Evolutionary conservation across 2,888 invertebrate species (phyloP), one percentile per base, ranked within the genome.

Genomic region (Xanthorhoe spadicearia): DNA sequence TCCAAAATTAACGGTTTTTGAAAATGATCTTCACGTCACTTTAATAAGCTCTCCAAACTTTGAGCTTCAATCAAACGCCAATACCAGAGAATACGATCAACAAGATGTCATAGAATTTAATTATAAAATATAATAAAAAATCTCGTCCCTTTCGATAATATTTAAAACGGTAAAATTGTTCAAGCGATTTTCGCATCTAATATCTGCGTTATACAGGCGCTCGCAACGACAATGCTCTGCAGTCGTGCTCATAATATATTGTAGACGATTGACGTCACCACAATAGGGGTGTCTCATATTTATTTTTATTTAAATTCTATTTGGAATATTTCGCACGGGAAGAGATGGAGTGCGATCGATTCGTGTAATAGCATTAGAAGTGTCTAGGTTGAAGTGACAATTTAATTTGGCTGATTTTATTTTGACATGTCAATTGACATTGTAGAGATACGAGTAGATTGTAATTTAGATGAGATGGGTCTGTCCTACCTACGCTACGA

Each of bases 91-190:
- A 84, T 80, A 82, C 83, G 83, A 84, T 81, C 82, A 81, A 83
- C 86, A 87, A 86, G 88, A 89, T 92, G 92, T 90, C 92, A 91
- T 90, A 86, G 84, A 89, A 91, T 92, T 93, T 92, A 93, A 93
- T 93, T 93, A 92, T 90, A 90, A 74, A 91, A 91, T 89, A 92
- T 92, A 90, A 90, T 91, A 92, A 89, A 83, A 89, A 48, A 86
- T 81, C 86, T 84, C 85, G 89, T 87, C 92, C 91, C 90, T 88
- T 87, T 84, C 83, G 80, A 79, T 84, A 83, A 58, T 76, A 71
- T 72, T 69, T 65, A 62, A 66, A 63, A 56, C 66, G 68, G 48
- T 63, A 68, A 66, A 62, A 71, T 63, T 75, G 64, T 71, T 77
- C 81, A 76, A 68, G 76, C 85, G 76, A 88, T 82, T 86, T 83